phyloP scores from a whole-genome alignment of 2,113 vertebrate species.

The Aegypius monachus region DNA sequence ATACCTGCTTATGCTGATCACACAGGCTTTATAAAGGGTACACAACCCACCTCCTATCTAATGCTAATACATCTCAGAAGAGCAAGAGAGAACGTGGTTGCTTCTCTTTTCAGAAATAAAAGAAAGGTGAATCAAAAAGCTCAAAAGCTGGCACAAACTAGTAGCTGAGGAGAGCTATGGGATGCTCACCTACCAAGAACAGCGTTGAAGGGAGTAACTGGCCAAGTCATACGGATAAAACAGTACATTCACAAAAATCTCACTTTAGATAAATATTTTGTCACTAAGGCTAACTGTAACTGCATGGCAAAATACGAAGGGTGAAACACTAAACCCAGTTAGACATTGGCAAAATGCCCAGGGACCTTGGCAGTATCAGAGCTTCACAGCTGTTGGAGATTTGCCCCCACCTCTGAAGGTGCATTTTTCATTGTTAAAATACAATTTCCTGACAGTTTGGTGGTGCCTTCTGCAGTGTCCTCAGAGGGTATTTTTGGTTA shows the following conservation, averaged over 20 bases:
- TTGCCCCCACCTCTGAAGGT: background rate
- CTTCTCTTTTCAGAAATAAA: background rate
- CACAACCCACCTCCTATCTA: background rate
- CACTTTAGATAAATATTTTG: background rate
- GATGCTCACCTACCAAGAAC: background rate
- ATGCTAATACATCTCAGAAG: background rate
- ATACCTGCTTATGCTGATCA: background rate
- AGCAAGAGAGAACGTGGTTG: background rate
- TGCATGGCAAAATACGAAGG: background rate
- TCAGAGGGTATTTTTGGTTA: background rate
- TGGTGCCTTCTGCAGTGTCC: background rate
- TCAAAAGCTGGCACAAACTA: background rate
- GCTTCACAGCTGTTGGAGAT: background rate
- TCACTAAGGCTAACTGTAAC: background rate
- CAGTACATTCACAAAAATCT: background rate
- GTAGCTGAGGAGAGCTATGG: background rate
- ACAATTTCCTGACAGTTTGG: background rate
- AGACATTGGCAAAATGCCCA: background rate
- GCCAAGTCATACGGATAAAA: background rate
- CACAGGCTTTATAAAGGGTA: background rate
- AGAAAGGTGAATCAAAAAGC: background rate
- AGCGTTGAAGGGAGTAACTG: background rate
- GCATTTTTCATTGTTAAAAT: background rate
- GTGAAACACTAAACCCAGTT: background rate
- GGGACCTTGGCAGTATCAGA: background rate